Evolutionary conservation across 2,113 vertebrate species (phyloP).

Genomic region (Empidonax traillii): DNA sequence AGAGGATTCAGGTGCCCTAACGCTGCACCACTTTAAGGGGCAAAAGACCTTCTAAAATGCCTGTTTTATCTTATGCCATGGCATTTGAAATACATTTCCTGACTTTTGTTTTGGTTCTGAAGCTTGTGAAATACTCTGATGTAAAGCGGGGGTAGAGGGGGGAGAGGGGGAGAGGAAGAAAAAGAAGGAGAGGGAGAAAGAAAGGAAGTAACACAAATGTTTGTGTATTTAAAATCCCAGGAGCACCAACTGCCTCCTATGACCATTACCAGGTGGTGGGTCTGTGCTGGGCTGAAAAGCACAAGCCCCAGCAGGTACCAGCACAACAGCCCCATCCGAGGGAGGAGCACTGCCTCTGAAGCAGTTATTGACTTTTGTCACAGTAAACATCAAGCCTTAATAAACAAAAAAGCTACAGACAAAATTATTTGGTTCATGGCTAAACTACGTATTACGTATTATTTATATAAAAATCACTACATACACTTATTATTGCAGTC

Average conservation of each 20-base stretch:
- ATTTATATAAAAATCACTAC: not conserved
- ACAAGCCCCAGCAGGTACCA: not conserved
- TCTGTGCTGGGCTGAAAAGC: not conserved
- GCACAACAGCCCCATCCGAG: not conserved
- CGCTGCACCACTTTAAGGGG: not conserved
- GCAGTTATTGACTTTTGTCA: not conserved
- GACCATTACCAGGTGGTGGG: not conserved
- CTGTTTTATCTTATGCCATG: not conserved
- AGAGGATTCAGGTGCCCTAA: conserved; percentile 42
- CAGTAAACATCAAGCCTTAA: not conserved
- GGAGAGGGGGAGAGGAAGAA: not conserved
- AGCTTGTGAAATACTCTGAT: not conserved
- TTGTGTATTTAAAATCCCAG: not conserved
- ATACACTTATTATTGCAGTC: not conserved
- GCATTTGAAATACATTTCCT: conserved; percentile 20
- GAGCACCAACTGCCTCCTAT: not conserved
- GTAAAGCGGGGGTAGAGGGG: not conserved
- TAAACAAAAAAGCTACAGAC: not conserved
- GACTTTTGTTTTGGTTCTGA: not conserved
- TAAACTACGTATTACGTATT: not conserved
- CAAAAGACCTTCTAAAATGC: not conserved
- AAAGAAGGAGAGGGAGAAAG: not conserved
- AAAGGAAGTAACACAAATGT: not conserved
- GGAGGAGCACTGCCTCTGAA: not conserved
- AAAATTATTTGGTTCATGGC: conserved; percentile 20